Evolutionary conservation across 37 sponge, comb jelly and placozoan genomes (phyloP), one percentile per base, ranked within the genome.

Genomic region (Aplysina aerophoba): DNA sequence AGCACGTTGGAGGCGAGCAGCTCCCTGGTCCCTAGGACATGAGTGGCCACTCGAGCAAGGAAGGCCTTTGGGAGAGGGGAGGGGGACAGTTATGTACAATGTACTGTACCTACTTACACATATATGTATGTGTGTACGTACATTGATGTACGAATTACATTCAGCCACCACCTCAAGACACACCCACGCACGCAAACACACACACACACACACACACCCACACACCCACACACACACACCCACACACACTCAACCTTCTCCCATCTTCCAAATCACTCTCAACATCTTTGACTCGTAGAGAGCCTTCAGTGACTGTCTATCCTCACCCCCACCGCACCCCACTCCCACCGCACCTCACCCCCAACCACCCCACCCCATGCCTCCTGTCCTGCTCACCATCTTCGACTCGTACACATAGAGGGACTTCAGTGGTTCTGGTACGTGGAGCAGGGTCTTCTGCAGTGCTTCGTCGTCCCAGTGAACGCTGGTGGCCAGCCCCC

Each of bases 211-310:
- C 71, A 11, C 63, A 62, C 27, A 22, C 27, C 4, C n/a, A 13
- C 63, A 62, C 27, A 27, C 63, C n/a, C 27, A 62, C 25, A 2
- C n/a, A 62, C 63, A 27, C 63, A 4, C 63, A n/a, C 63, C 63
- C 63, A 22, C 27, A 27, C 27, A 25, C n/a, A 3, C 1, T 20
- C n/a, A n/a, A n/a, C n/a, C n/a, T n/a, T n/a, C n/a, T n/a, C n/a
- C n/a, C n/a, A n/a, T n/a, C n/a, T n/a, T n/a, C n/a, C n/a, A n/a
- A n/a, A n/a, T n/a, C n/a, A n/a, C n/a, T 40, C 90, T 59, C 35
- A 95, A 93, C 97, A 96, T 96, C 60, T 94, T 96, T 17, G 95
- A 96, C 73, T 96, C 95, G 53, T 96, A 96, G 33, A 96, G 89
- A 19, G 94, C 72, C 53, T 72, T 91, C 74, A 96, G 90, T 0